Evolutionary conservation across 1,140 invertebrate species (phyloP).

Genomic region (Eumeta japonica): DNA sequence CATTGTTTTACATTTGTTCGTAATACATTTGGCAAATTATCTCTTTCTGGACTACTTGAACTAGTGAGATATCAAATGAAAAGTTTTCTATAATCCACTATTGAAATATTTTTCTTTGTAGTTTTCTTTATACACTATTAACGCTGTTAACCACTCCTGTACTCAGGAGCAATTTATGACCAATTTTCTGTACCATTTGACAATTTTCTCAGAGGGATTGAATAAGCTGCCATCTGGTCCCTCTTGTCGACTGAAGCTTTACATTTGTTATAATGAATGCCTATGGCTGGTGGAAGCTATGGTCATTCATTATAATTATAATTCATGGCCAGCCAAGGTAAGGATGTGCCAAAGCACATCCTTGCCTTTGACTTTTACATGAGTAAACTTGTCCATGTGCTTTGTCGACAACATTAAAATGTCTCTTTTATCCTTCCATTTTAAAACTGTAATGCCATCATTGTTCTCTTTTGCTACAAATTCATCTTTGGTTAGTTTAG

Average conservation of each 20-base stretch:
- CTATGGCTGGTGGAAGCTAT: too few species aligned
- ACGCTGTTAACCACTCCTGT: conserved; percentile 27
- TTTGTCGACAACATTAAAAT: conserved; percentile 44
- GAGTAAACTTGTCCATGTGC: conserved; percentile 24
- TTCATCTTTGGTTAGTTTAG: conserved; percentile 43
- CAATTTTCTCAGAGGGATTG: conserved; percentile 31
- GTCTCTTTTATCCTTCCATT: conserved; percentile 47
- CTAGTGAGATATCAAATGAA: too few species aligned
- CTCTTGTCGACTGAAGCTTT: conserved; percentile 38
- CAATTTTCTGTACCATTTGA: conserved; percentile 43
- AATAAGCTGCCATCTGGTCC: conserved; percentile 42
- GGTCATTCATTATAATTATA: too few species aligned
- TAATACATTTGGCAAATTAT: too few species aligned
- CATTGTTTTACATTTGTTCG: too few species aligned
- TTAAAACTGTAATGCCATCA: conserved; percentile 37
- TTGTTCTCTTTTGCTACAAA: conserved; percentile 32
- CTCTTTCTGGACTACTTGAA: too few species aligned
- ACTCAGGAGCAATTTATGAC: conserved; percentile 36
- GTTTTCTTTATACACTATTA: too few species aligned
- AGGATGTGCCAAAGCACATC: conserved; percentile 31
- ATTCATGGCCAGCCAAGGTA: too few species aligned
- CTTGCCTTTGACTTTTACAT: conserved; percentile 24
- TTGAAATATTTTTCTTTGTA: too few species aligned
- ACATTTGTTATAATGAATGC: conserved; percentile 42
- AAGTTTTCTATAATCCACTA: too few species aligned